phyloP scores from a whole-genome alignment of 2,888 invertebrate genomes.

The Aphrophora alni region DNA sequence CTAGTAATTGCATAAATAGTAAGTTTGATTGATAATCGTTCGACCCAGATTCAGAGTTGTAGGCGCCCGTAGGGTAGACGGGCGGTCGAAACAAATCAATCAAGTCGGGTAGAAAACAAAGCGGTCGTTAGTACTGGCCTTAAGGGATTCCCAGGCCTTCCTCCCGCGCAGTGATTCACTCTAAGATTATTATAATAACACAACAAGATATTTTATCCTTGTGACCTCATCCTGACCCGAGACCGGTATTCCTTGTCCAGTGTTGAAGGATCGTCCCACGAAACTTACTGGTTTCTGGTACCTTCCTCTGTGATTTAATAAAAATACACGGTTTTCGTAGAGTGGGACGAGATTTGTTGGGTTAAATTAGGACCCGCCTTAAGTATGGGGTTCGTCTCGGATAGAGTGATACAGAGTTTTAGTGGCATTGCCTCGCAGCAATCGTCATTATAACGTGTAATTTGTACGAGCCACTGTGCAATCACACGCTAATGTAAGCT shows the following conservation, averaged over 20 bases:
- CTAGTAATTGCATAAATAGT: background rate
- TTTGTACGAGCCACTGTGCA: background rate
- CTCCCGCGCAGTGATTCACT: background rate
- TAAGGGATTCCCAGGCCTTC: background rate
- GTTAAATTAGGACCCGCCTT: background rate
- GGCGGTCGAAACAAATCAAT: slow-evolving; percentile 2
- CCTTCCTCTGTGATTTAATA: background rate
- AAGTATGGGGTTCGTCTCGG: background rate
- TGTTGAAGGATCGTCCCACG: background rate
- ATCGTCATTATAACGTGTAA: background rate
- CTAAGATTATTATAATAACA: background rate
- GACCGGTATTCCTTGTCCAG: background rate
- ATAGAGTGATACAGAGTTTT: background rate
- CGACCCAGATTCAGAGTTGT: background rate
- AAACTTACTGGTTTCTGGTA: background rate
- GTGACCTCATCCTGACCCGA: background rate
- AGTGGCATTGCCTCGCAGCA: background rate
- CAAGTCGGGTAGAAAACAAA: background rate
- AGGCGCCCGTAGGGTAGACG: background rate
- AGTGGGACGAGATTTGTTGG: background rate
- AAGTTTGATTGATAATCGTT: background rate
- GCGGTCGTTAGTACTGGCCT: background rate
- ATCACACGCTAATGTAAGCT: background rate
- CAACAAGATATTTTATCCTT: background rate
- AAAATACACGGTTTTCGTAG: background rate